Percentiles rank a stretch among this genome's conserved stretches.
These are phyloP conservation scores for Microplitis manilae DNA, from an alignment of 2,888 invertebrate genomes.

Conservation along the genomic window DNA sequence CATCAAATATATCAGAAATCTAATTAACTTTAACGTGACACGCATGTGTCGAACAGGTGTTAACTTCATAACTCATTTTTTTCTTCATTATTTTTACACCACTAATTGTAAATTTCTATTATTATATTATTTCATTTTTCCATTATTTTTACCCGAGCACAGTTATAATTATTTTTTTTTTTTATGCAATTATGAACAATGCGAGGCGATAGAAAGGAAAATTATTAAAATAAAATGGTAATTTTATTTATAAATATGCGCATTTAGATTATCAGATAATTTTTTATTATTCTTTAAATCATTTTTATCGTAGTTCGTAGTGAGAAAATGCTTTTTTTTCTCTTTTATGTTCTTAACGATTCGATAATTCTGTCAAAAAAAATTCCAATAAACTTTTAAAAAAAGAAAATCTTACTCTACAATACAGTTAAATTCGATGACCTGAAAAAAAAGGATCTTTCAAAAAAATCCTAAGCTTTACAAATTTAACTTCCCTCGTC, in stretches of 20 bases:
- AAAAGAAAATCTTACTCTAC: neutral
- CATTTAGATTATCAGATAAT: neutral
- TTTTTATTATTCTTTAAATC: neutral
- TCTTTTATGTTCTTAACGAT: neutral
- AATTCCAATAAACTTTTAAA: neutral
- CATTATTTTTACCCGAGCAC: neutral
- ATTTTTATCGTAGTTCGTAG: neutral
- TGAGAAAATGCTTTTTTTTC: neutral
- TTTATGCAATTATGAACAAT: neutral
- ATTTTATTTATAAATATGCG: neutral
- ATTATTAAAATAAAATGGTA: neutral
- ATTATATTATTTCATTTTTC: neutral
- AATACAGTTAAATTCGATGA: constrained; percentile 20
- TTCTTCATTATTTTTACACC: neutral
- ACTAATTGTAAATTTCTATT: neutral
- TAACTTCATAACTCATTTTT: constrained; percentile 7
- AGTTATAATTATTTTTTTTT: neutral
- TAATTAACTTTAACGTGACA: constrained; percentile 30
- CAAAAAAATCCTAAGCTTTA: constrained; percentile 18
- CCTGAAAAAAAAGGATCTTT: constrained; percentile 33
- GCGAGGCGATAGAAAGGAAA: neutral
- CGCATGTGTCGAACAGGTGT: constrained; percentile 29
- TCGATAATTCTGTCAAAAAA: neutral
- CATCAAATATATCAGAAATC: constrained; percentile 7
- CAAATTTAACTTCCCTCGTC: constrained; percentile 11